These are phyloP conservation scores for Aphrophora alni DNA, from an alignment of 2,888 invertebrate species.

Conservation along the genomic window DNA sequence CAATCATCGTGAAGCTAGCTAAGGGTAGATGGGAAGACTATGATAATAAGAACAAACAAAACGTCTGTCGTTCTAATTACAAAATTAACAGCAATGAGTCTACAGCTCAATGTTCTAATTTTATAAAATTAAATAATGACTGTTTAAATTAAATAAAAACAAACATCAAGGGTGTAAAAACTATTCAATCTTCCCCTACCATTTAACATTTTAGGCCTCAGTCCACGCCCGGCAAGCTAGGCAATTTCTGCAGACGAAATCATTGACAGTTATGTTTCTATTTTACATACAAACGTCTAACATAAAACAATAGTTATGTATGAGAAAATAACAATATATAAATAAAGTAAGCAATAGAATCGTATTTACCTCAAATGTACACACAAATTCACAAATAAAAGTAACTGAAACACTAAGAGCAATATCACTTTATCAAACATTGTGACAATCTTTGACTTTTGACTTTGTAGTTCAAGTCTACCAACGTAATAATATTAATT, in stretches of 20 bases:
- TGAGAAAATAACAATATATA: not conserved
- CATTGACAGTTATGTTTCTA: not conserved
- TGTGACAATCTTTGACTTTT: not conserved
- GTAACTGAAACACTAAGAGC: not conserved
- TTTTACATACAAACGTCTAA: not conserved
- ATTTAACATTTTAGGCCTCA: not conserved
- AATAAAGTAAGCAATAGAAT: not conserved
- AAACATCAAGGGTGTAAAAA: not conserved
- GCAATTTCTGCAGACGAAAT: slow-evolving; percentile 1
- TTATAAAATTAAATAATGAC: no score
- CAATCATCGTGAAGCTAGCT: not conserved
- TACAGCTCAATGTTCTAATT: no score
- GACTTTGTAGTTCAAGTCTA: not conserved
- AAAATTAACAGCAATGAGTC: no score
- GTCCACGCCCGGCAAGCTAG: slow-evolving; percentile 6
- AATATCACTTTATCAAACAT: not conserved
- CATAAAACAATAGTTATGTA: not conserved
- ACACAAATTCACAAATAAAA: not conserved
- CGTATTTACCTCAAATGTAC: not conserved
- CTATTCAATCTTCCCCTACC: not conserved
- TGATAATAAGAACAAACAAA: no score
- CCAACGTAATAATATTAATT: not conserved
- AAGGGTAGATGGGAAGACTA: not conserved
- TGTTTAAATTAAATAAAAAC: no score
- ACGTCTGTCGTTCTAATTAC: no score